These are phyloP conservation scores for Horisme vitalbata DNA, from an alignment of 2,888 invertebrate genomes.

Conservation along the genomic window DNA sequence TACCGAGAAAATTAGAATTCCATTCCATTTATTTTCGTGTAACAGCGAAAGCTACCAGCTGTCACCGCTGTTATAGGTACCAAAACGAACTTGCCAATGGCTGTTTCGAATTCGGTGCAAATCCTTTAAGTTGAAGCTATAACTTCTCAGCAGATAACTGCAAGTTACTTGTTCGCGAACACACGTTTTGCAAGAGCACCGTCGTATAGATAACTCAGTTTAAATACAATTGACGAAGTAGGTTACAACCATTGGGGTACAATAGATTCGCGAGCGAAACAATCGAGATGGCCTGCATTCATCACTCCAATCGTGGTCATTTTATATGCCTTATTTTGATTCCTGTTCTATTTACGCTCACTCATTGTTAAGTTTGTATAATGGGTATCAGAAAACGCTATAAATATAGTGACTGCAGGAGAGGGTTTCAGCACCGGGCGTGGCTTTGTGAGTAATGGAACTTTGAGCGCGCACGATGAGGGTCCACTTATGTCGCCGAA, in stretches of 20 bases:
- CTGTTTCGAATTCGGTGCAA: constrained; percentile 42
- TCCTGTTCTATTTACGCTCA: constrained; percentile 26
- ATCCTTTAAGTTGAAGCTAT: constrained; percentile 43
- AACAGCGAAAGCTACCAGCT: constrained; percentile 27
- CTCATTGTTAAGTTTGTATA: constrained; percentile 33
- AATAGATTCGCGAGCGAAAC: constrained; percentile 22
- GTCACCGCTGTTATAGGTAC: constrained; percentile 30
- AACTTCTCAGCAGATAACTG: constrained; percentile 43
- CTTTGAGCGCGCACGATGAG: constrained; percentile 76
- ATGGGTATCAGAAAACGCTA: constrained; percentile 32
- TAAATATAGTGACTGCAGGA: constrained; percentile 52
- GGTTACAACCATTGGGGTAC: constrained; percentile 25
- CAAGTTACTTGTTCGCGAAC: constrained; percentile 39
- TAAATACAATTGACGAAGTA: constrained; percentile 28
- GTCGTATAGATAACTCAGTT: constrained; percentile 28
- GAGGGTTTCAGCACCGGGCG: constrained; percentile 73
- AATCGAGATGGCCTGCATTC: too few species aligned
- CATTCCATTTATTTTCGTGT: constrained; percentile 30
- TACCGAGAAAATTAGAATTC: constrained; percentile 34
- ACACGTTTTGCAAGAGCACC: constrained; percentile 27
- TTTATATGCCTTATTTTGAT: constrained; percentile 28
- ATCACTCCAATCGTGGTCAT: constrained; percentile 26
- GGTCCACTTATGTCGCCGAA: constrained; percentile 80
- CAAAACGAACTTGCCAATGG: constrained; percentile 35
- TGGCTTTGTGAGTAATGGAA: constrained; percentile 77